A percentile compares a stretch with the other conserved stretches of the same genome.
These are phyloP conservation scores for Rattus rattus DNA, from an alignment of 2,113 vertebrate species.

Conservation along the genomic window DNA sequence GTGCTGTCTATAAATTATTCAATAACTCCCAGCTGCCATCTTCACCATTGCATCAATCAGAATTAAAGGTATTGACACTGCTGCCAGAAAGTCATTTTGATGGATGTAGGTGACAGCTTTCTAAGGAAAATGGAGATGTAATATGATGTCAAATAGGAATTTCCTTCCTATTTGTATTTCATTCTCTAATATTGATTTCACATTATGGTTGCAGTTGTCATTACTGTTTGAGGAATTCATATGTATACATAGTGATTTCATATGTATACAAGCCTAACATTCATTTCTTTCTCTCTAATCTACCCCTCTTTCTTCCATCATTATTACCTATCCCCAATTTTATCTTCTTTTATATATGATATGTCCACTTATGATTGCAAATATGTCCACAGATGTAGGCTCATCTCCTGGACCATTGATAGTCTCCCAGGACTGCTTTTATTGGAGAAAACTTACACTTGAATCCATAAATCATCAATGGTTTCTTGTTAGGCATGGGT, in stretches of 20 bases:
- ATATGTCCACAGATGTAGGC: too few species aligned
- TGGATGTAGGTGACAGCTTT: neutral
- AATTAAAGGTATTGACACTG: neutral
- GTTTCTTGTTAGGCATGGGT: neutral
- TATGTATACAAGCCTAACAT: too few species aligned
- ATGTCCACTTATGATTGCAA: too few species aligned
- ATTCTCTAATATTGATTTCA: neutral
- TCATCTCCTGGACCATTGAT: too few species aligned
- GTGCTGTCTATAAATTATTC: neutral
- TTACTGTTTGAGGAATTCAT: neutral
- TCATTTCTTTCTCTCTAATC: neutral
- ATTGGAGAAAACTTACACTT: neutral
- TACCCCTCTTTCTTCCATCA: neutral
- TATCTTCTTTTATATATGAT: too few species aligned
- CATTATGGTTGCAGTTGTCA: neutral
- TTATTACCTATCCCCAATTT: neutral
- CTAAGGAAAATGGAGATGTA: neutral
- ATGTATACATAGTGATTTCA: neutral
- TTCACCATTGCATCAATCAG: neutral
- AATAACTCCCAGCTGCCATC: neutral
- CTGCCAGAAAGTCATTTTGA: neutral
- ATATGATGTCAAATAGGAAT: neutral
- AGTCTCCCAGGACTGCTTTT: too few species aligned
- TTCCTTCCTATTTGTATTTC: neutral
- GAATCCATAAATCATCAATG: neutral